Conservation (phyloP, 2,113 vertebrate species). For the Tenrec ecaudatus region DNA sequence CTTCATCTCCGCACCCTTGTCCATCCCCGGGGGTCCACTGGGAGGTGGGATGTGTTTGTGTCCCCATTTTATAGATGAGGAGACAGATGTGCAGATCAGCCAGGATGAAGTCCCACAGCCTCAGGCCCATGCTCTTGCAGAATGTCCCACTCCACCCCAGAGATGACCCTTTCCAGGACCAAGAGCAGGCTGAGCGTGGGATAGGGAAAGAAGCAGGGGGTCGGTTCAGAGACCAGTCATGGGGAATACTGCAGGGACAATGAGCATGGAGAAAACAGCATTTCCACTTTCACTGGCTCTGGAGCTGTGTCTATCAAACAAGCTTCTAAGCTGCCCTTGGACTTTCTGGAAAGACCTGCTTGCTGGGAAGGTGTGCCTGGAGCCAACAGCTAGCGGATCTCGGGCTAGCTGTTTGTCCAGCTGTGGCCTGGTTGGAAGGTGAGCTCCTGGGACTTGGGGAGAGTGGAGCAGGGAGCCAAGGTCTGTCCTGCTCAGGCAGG, state of each 20-base stretch:
- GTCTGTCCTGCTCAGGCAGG: not conserved
- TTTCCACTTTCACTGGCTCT: not conserved
- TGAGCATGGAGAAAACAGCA: not conserved
- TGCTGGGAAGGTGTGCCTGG: not conserved
- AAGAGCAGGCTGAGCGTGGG: not conserved
- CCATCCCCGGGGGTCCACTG: not conserved
- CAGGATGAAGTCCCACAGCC: not conserved
- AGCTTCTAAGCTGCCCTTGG: not conserved
- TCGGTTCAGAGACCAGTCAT: not conserved
- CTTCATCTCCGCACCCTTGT: not conserved
- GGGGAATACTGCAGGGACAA: not conserved
- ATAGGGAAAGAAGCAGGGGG: not conserved
- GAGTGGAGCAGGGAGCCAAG: too few species aligned
- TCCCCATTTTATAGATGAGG: not conserved
- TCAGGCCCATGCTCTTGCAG: not conserved
- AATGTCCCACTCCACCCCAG: fast-evolving
- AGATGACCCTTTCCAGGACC: not conserved
- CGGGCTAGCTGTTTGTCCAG: too few species aligned
- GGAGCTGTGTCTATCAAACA: too few species aligned
- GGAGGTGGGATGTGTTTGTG: fast-evolving
- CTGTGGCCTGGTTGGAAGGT: not conserved
- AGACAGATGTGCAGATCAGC: not conserved
- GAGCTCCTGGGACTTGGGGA: not conserved
- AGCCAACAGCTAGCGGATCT: not conserved
- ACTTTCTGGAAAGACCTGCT: not conserved